Evolutionary conservation across 2,888 invertebrate genomes (phyloP).

Genomic region (Electrophaes corylata): DNA sequence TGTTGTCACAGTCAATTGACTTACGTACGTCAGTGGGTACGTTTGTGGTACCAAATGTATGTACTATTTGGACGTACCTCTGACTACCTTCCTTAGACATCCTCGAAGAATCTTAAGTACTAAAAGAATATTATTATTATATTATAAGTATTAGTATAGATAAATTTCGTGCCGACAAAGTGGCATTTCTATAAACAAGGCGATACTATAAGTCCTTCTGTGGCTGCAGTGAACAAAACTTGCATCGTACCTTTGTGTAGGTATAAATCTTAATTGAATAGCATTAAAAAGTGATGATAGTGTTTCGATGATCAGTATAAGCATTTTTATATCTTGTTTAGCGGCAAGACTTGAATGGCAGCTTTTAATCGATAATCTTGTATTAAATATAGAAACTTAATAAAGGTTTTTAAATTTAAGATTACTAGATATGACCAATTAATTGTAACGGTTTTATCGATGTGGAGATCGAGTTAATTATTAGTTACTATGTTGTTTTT

Average conservation of each 20-base stretch:
- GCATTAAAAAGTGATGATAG: slow-evolving; percentile 19
- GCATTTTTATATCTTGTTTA: slow-evolving; percentile 20
- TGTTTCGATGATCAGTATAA: slow-evolving; percentile 18
- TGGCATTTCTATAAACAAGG: background rate
- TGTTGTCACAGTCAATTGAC: too few relatives aligned
- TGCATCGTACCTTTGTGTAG: background rate
- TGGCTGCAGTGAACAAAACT: slow-evolving; percentile 9
- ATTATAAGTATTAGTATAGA: too few relatives aligned
- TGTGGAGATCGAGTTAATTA: background rate
- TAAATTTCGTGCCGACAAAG: background rate
- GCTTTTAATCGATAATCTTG: slow-evolving; percentile 4
- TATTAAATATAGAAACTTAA: background rate
- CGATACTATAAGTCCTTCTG: background rate
- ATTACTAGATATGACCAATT: background rate
- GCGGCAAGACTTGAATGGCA: slow-evolving; percentile 4
- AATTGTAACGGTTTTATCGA: background rate
- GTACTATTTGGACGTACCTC: too few relatives aligned
- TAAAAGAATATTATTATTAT: too few relatives aligned
- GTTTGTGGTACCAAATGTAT: too few relatives aligned
- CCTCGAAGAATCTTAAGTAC: too few relatives aligned
- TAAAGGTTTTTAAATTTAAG: slow-evolving; percentile 1
- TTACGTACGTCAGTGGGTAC: too few relatives aligned
- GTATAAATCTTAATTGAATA: slow-evolving; percentile 23
- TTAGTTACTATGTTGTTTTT: background rate
- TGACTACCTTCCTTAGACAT: too few relatives aligned